These are phyloP conservation scores for Danaus chrysippus DNA, from an alignment of 2,888 invertebrate species.

Conservation along the genomic window DNA sequence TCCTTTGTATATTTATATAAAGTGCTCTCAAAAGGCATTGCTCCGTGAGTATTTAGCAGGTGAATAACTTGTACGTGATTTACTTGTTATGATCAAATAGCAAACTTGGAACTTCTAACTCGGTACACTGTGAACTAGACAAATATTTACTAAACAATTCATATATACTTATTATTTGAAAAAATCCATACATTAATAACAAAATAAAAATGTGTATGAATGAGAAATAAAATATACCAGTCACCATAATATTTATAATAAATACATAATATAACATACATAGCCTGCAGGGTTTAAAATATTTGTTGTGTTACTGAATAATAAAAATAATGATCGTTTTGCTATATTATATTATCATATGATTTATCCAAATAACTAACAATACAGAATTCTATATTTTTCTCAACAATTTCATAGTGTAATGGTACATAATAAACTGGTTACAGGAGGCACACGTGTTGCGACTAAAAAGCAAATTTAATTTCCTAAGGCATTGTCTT, in stretches of 20 bases:
- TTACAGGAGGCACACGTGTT: slow-evolving; percentile 57
- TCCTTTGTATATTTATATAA: slow-evolving; percentile 1
- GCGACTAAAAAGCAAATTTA: slow-evolving; percentile 60
- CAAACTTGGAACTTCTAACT: slow-evolving; percentile 47
- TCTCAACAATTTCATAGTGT: slow-evolving; percentile 33
- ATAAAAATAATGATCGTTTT: too few species aligned
- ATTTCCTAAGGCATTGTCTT: slow-evolving; percentile 68
- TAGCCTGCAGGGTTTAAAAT: too few species aligned
- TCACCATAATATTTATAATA: too few species aligned
- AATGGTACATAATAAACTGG: slow-evolving; percentile 38
- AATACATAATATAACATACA: too few species aligned
- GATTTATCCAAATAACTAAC: background rate
- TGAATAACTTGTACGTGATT: slow-evolving; percentile 35
- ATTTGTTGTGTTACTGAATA: too few species aligned
- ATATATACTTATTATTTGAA: too few species aligned
- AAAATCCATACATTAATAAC: too few species aligned
- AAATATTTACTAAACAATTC: slow-evolving; percentile 17
- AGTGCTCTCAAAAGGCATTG: slow-evolving; percentile 2
- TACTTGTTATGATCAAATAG: slow-evolving; percentile 62
- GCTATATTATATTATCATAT: too few species aligned
- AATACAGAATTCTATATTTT: slow-evolving; percentile 9
- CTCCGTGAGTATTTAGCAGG: slow-evolving; percentile 40
- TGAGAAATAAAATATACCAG: too few species aligned
- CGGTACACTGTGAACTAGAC: slow-evolving; percentile 37
- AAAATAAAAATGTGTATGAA: too few species aligned